Percentiles rank a stretch among this genome's conserved stretches.
These are phyloP conservation scores for Crypturellus tataupa DNA, from an alignment of 2,797 vertebrate genomes.

Conservation along the genomic window DNA sequence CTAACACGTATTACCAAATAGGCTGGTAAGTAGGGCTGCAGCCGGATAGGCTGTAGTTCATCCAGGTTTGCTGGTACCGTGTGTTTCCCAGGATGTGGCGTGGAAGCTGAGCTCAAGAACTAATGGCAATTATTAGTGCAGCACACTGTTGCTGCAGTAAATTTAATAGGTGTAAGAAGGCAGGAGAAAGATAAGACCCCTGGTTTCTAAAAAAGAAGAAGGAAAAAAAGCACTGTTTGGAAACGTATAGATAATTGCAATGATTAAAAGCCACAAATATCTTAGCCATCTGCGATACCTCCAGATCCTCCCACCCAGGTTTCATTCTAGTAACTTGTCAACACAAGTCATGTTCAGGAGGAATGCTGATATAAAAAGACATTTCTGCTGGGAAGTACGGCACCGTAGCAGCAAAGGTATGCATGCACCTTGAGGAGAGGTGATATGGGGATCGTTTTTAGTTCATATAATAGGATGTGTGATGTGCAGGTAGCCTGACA, in stretches of 20 bases:
- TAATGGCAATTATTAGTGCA: background rate
- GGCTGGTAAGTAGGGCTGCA: background rate
- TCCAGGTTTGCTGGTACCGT: background rate
- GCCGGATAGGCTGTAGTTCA: background rate
- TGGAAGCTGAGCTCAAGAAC: background rate
- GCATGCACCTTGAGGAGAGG: constrained; percentile 15
- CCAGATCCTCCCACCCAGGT: constrained; percentile 54
- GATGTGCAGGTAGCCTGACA: constrained; percentile 27
- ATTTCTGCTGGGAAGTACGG: background rate
- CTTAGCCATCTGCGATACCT: constrained; percentile 54
- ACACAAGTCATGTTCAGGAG: constrained; percentile 54
- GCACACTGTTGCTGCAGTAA: background rate
- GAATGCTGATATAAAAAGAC: constrained; percentile 28
- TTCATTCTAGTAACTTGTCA: constrained; percentile 62
- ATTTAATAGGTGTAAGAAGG: constrained; percentile 1
- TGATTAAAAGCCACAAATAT: constrained; percentile 52
- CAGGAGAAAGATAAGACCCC: background rate
- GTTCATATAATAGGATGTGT: background rate
- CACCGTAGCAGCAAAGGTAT: background rate
- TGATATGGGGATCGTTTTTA: constrained; percentile 22
- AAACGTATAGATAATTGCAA: constrained; percentile 14
- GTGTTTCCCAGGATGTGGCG: background rate
- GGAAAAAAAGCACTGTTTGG: background rate
- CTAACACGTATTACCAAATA: constrained; percentile 13
- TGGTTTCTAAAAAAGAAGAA: background rate